phyloP scores from a whole-genome alignment of 2,888 invertebrate species.

The Coenonympha arcania region DNA sequence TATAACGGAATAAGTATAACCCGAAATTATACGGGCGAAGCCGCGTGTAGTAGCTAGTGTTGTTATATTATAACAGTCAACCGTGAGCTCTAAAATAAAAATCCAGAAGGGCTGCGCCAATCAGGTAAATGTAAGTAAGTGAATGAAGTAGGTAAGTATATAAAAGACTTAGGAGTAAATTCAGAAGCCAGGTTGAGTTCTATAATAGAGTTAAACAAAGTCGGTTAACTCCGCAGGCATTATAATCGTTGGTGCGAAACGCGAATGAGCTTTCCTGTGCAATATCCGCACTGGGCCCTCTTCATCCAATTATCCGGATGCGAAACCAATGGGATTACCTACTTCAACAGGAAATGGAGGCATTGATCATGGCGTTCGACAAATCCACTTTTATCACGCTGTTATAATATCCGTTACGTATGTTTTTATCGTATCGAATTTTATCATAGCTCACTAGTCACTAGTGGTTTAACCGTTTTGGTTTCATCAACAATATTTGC shows the following conservation, averaged over 20 bases:
- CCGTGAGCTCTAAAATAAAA: too few relatives aligned
- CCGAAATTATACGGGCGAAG: too few relatives aligned
- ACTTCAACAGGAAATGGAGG: neutral
- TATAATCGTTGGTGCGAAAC: constrained; percentile 59
- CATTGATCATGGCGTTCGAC: neutral
- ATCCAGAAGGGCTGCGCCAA: too few relatives aligned
- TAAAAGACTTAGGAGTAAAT: neutral
- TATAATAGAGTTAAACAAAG: neutral
- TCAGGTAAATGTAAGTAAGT: too few relatives aligned
- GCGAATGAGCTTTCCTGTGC: constrained; percentile 7
- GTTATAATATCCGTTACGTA: too few relatives aligned
- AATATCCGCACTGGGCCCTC: neutral
- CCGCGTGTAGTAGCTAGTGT: too few relatives aligned
- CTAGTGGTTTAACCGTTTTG: too few relatives aligned
- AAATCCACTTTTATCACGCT: neutral
- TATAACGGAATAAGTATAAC: too few relatives aligned
- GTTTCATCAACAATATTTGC: too few relatives aligned
- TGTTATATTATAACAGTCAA: too few relatives aligned
- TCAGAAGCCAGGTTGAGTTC: neutral
- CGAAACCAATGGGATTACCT: constrained; percentile 1
- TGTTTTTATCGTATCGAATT: too few relatives aligned
- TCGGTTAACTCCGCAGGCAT: neutral
- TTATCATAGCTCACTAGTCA: too few relatives aligned
- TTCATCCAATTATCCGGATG: constrained; percentile 7
- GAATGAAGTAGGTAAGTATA: neutral